These are phyloP conservation scores for Porites lutea DNA, from an alignment of 64 coral and sea anemone species.

Conservation along the genomic window DNA sequence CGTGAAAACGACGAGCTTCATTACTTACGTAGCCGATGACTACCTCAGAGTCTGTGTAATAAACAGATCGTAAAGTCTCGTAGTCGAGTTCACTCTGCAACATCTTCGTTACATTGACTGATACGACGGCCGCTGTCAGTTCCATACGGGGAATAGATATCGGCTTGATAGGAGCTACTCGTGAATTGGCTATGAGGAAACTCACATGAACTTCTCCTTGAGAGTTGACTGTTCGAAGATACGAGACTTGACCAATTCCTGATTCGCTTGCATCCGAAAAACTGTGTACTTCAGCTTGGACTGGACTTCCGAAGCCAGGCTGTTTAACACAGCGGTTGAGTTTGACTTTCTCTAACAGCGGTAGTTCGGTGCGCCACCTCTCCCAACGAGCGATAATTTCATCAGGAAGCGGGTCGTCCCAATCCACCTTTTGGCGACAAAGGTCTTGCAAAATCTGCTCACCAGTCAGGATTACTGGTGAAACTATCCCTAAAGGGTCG, in stretches of 20 bases:
- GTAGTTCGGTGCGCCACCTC: neutral
- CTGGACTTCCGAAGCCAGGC: constrained; percentile 13
- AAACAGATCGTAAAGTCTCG: constrained; percentile 24
- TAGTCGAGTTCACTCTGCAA: constrained; percentile 52
- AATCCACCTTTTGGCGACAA: too few species aligned
- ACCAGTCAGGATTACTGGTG: constrained; percentile 31
- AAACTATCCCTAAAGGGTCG: constrained; percentile 44
- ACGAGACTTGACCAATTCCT: constrained; percentile 62
- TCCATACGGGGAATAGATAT: constrained; percentile 67
- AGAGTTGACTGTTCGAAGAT: constrained; percentile 49
- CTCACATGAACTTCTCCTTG: constrained; percentile 53
- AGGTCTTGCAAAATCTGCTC: too few species aligned
- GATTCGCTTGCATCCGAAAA: constrained; percentile 67
- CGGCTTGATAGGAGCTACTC: constrained; percentile 58
- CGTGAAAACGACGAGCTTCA: constrained; percentile 64
- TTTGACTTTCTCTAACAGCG: too few species aligned
- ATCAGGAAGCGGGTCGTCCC: too few species aligned
- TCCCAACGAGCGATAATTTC: too few species aligned
- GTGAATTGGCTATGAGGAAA: constrained; percentile 63
- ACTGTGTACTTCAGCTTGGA: constrained; percentile 12
- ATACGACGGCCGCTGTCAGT: constrained; percentile 67
- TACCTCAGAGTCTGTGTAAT: constrained; percentile 71
- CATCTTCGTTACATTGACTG: constrained; percentile 58
- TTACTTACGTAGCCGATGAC: constrained; percentile 73
- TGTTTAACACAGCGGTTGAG: too few species aligned